phyloP scores from a whole-genome alignment of 2,113 vertebrate species.

The Xiphophorus couchianus region DNA sequence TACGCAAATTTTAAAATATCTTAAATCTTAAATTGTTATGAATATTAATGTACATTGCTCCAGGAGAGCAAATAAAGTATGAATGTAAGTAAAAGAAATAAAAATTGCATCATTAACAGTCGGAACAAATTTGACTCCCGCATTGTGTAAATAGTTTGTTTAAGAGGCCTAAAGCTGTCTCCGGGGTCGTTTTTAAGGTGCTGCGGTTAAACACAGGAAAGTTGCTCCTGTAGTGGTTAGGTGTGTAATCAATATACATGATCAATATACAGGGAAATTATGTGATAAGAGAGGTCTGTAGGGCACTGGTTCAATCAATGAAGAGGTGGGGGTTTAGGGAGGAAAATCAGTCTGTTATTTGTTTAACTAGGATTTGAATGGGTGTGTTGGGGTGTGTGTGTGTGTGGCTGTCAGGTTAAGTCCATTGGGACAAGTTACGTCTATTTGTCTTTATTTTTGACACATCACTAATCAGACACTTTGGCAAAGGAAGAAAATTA shows the following conservation, averaged over 20 bases:
- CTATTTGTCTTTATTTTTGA: conserved; percentile 19
- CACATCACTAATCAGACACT: neutral
- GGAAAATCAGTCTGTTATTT: conserved; percentile 69
- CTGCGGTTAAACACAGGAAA: conserved; percentile 24
- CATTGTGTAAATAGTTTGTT: neutral
- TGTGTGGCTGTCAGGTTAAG: conserved; percentile 56
- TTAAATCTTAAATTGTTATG: neutral
- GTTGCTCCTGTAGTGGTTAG: conserved; percentile 65
- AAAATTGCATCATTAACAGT: neutral
- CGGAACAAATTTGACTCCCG: neutral
- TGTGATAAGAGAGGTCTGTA: conserved; percentile 75
- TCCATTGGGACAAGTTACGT: conserved; percentile 19
- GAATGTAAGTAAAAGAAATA: neutral
- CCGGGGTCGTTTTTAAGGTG: conserved; percentile 49
- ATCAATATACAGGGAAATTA: conserved; percentile 82
- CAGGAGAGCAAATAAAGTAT: too few species aligned
- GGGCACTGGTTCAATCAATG: conserved; percentile 74
- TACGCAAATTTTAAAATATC: neutral
- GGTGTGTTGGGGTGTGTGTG: conserved; percentile 43
- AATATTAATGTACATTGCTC: too few species aligned
- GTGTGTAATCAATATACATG: conserved; percentile 79
- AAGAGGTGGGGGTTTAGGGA: conserved; percentile 66
- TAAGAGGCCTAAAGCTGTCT: conserved; percentile 27
- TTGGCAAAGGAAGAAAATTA: neutral
- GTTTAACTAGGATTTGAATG: conserved; percentile 63